Evolutionary conservation across 1,140 invertebrate species (phyloP).

Genomic region (Lordiphosa clarofinis): DNA sequence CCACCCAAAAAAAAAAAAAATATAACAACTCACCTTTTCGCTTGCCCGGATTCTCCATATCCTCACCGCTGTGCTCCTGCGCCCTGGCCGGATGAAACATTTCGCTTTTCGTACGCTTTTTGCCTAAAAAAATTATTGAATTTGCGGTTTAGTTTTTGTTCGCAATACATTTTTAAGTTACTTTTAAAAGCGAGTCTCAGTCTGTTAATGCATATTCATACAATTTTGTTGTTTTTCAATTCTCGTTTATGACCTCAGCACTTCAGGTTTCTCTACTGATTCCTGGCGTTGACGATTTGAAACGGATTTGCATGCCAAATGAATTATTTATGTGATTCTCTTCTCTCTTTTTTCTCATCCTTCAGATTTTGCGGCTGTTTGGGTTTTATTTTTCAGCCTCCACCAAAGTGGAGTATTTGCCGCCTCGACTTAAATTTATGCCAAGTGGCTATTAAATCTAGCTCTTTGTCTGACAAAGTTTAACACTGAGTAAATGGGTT

Average conservation of each 20-base stretch:
- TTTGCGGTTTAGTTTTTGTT: conserved; percentile 34
- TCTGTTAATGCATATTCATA: conserved; percentile 62
- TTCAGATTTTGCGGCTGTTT: conserved; percentile 6
- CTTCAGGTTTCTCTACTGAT: conserved; percentile 30
- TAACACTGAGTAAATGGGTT: not conserved
- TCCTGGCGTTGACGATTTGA: conserved; percentile 69
- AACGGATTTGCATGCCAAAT: conserved; percentile 75
- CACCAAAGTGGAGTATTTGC: conserved; percentile 62
- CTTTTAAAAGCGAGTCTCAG: conserved; percentile 28
- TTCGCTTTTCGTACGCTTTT: conserved; percentile 78
- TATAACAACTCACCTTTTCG: conserved; percentile 72
- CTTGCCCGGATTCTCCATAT: conserved; percentile 74
- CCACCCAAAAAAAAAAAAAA: no score
- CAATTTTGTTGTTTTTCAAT: conserved; percentile 54
- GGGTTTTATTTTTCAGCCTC: conserved; percentile 34
- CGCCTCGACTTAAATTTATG: conserved; percentile 73
- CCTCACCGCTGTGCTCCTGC: conserved; percentile 69
- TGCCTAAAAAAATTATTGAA: conserved; percentile 64
- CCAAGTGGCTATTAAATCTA: conserved; percentile 75
- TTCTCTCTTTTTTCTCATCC: conserved; percentile 1
- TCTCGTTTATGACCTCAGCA: conserved; percentile 33
- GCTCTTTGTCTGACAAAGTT: conserved; percentile 27
- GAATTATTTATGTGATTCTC: conserved; percentile 68
- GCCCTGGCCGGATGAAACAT: conserved; percentile 71
- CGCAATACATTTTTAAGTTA: conserved; percentile 27